These are phyloP conservation scores for Gasterosteus aculeatus DNA, from an alignment of 2,113 vertebrate genomes.

Conservation along the genomic window DNA sequence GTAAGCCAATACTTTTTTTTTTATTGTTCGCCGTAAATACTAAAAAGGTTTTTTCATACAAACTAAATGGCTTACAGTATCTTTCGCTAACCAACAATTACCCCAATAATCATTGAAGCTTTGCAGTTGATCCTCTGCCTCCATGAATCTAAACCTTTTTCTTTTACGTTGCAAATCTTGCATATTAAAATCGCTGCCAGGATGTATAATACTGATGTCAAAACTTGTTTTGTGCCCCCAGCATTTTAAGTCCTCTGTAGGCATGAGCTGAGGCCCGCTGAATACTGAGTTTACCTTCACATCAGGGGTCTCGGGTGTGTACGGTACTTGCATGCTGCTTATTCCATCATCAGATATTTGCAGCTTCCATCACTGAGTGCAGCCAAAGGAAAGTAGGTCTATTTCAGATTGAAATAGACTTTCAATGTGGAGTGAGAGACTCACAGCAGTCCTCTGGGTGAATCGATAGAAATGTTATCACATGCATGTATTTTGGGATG, in stretches of 20 bases:
- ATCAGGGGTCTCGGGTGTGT: neutral
- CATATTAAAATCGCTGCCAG: too few species aligned
- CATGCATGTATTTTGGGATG: neutral
- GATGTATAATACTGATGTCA: too few species aligned
- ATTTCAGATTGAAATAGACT: slow-evolving; percentile 22
- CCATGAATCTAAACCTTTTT: too few species aligned
- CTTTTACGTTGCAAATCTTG: neutral
- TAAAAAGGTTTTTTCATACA: too few species aligned
- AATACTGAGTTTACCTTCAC: neutral
- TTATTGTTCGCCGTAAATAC: too few species aligned
- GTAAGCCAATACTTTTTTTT: neutral
- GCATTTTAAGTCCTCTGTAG: neutral
- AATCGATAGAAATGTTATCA: neutral
- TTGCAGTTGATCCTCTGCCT: neutral
- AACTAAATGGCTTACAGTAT: neutral
- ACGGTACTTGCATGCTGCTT: neutral
- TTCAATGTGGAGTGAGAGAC: neutral
- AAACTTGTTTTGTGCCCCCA: neutral
- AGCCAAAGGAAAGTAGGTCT: slow-evolving; percentile 9
- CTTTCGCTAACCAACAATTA: neutral
- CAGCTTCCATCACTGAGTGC: neutral
- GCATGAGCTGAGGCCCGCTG: neutral
- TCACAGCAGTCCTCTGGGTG: neutral
- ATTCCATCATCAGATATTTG: slow-evolving; percentile 13
- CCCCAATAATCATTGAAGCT: neutral